A percentile compares a stretch with the other conserved stretches of the same genome.
Conservation (phyloP, 2,888 invertebrate genomes). For the Habrosyne pyritoides region DNA sequence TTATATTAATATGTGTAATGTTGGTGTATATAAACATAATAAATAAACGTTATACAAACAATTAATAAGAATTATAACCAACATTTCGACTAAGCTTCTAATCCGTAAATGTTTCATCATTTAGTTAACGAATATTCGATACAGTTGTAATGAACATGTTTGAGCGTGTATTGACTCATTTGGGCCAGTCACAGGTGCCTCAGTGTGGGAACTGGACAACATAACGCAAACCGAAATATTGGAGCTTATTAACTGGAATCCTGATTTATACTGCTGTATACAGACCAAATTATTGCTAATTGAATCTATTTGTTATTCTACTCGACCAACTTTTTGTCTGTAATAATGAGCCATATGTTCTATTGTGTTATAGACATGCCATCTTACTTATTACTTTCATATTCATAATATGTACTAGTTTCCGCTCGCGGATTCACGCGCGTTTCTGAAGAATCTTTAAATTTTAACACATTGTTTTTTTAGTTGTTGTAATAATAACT, state of each 20-base stretch:
- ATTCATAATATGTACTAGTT: no score
- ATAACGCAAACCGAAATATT: neutral
- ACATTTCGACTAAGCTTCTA: neutral
- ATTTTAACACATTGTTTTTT: no score
- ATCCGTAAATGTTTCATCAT: neutral
- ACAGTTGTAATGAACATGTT: neutral
- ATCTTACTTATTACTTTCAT: no score
- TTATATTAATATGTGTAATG: no score
- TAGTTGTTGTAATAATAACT: no score
- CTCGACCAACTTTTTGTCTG: neutral
- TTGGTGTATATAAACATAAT: no score
- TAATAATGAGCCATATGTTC: neutral
- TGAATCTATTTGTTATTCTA: neutral
- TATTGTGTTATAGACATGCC: no score
- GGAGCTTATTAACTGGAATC: neutral
- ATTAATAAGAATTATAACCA: no score
- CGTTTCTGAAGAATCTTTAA: no score
- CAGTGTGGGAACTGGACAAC: neutral
- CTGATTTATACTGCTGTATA: neutral
- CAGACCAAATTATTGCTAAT: neutral
- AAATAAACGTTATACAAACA: no score
- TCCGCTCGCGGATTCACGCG: no score
- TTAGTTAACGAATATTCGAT: neutral
- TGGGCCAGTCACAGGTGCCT: neutral
- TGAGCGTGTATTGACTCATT: neutral